A percentile compares a stretch with the other conserved stretches of the same genome.
Evolutionary conservation across 2,888 invertebrate genomes (phyloP).

Genomic region (Parnassius apollo): DNA sequence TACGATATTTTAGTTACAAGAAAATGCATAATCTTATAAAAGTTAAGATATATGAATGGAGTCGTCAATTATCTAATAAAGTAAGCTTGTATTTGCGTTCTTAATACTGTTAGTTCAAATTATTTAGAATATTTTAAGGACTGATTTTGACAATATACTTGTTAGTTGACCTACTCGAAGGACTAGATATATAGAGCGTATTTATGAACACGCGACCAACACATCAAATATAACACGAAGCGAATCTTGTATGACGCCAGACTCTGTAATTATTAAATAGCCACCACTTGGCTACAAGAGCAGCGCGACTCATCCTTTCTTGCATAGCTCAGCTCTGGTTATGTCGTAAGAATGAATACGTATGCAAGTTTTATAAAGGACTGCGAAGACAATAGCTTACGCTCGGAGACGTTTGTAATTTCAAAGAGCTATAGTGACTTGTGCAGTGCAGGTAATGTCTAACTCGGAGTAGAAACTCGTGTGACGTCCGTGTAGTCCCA

Average conservation of each 20-base stretch:
- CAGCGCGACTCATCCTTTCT: slow-evolving; percentile 7
- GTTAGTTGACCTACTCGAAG: too few species aligned
- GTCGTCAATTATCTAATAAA: too few species aligned
- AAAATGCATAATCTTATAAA: too few species aligned
- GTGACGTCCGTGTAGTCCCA: too few species aligned
- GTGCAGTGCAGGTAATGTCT: slow-evolving; percentile 19
- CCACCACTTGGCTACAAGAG: neutral
- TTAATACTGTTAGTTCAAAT: too few species aligned
- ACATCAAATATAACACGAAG: neutral
- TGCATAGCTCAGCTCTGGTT: slow-evolving; percentile 12
- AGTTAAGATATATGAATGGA: too few species aligned
- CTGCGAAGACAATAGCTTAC: slow-evolving; percentile 19
- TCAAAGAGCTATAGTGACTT: slow-evolving; percentile 20
- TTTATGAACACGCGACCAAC: neutral
- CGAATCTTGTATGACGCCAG: slow-evolving; percentile 4
- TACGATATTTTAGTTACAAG: too few species aligned
- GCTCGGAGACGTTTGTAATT: slow-evolving; percentile 21
- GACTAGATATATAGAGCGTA: neutral
- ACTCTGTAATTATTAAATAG: slow-evolving; percentile 15
- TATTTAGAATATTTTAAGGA: too few species aligned
- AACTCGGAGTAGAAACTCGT: neutral
- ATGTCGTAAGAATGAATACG: slow-evolving; percentile 17
- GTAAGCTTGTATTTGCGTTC: too few species aligned
- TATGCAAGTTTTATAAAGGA: slow-evolving; percentile 15
- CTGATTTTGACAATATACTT: too few species aligned